These are phyloP conservation scores for Tortricodes alternella DNA, from an alignment of 2,888 invertebrate genomes.

Conservation along the genomic window DNA sequence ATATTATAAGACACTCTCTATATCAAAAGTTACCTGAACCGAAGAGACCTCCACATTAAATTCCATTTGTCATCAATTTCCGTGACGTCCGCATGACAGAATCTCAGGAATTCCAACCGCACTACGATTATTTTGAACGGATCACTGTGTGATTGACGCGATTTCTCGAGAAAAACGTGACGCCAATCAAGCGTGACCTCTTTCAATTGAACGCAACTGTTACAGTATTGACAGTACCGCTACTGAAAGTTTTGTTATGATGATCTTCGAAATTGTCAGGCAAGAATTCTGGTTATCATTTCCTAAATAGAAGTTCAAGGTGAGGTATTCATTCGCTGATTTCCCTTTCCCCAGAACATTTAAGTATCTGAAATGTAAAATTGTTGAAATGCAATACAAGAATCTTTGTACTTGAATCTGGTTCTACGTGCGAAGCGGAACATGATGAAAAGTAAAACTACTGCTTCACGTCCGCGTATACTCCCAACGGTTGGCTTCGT, in stretches of 20 bases:
- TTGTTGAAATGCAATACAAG: too few species aligned
- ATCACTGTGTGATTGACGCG: not conserved
- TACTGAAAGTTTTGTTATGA: not conserved
- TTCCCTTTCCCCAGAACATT: too few species aligned
- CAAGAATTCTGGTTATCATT: too few species aligned
- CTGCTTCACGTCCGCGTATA: not conserved
- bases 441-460: too few species aligned
- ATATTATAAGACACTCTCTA: too few species aligned
- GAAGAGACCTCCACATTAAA: not conserved
- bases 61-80: not conserved
- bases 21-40: too few species aligned
- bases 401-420: too few species aligned
- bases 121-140: not conserved
- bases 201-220: slow-evolving; percentile 19
- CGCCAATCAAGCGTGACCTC: slow-evolving; percentile 17
- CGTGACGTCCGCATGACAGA: not conserved
- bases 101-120: not conserved
- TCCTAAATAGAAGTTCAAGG: too few species aligned
- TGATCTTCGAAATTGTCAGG: not conserved
- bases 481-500: not conserved
- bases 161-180: slow-evolving; percentile 24
- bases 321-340: too few species aligned
- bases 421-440: too few species aligned
- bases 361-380: too few species aligned
- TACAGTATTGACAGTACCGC: slow-evolving; percentile 5